These are phyloP conservation scores for Bostrychus sinensis DNA, from an alignment of 2,113 vertebrate genomes.

Conservation along the genomic window DNA sequence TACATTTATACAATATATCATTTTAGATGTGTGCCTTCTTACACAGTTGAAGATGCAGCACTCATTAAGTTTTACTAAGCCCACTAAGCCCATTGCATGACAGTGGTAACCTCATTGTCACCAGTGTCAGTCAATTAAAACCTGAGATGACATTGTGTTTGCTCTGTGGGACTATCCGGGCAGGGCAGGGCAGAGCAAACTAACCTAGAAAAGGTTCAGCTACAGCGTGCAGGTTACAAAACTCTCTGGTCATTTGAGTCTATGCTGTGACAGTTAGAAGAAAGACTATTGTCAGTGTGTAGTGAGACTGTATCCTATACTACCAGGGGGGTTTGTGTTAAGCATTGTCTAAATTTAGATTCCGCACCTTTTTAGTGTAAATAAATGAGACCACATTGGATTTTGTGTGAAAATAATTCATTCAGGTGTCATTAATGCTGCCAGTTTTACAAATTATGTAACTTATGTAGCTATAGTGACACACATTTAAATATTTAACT, in stretches of 20 bases:
- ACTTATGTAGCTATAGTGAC: too few species aligned
- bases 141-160: conserved; percentile 8
- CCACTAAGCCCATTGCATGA: not conserved
- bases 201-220: conserved; percentile 21
- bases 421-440: too few species aligned
- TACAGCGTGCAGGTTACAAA: conserved; percentile 5
- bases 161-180: not conserved
- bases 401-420: too few species aligned
- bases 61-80: not conserved
- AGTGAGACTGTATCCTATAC: not conserved
- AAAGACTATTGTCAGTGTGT: not conserved
- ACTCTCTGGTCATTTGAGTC: conserved; percentile 6
- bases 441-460: not conserved
- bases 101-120: not conserved
- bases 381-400: not conserved
- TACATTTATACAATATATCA: too few species aligned
- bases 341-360: conserved; percentile 7
- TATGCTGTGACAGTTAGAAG: conserved; percentile 8
- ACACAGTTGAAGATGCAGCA: not conserved
- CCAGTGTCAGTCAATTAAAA: not conserved
- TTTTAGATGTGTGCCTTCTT: too few species aligned
- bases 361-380: not conserved
- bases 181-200: conserved; percentile 45
- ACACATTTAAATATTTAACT: too few species aligned
- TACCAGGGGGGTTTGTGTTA: not conserved